Evolutionary conservation across 2,888 invertebrate genomes (phyloP).

Genomic region (Polymixis lichenea): DNA sequence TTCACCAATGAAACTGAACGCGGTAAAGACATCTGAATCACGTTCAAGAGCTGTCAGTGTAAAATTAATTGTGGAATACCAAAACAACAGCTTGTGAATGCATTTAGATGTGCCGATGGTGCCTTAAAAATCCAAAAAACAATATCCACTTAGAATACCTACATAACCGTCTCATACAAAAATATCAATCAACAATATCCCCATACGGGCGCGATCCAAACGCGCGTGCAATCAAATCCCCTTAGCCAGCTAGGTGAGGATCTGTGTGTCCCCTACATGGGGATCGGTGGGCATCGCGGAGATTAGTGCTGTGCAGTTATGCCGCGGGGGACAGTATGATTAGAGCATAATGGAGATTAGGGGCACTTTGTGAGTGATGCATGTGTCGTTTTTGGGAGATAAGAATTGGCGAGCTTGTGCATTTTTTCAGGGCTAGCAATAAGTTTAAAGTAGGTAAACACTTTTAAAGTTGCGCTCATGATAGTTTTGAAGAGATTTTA

Average conservation of each 20-base stretch:
- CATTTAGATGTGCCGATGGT: too few species aligned
- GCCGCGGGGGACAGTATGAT: constrained; percentile 55
- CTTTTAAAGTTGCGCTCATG: neutral
- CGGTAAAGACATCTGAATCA: too few species aligned
- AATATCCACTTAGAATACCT: neutral
- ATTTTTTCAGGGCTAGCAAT: neutral
- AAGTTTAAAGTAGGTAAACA: neutral
- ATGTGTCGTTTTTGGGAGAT: constrained; percentile 23
- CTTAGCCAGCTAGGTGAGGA: constrained; percentile 54
- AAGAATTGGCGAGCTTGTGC: neutral
- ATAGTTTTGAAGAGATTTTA: neutral
- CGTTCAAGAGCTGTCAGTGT: too few species aligned
- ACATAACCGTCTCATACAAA: neutral
- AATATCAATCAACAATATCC: constrained; percentile 47
- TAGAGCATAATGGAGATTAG: constrained; percentile 50
- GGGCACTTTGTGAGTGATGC: constrained; percentile 53
- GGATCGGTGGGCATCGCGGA: constrained; percentile 29
- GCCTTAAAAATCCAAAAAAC: neutral
- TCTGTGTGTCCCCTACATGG: too few species aligned
- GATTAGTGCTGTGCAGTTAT: constrained; percentile 59
- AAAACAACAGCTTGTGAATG: too few species aligned
- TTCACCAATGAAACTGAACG: too few species aligned
- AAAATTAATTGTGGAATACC: too few species aligned
- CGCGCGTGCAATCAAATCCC: constrained; percentile 52
- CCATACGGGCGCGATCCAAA: constrained; percentile 27